Evolutionary conservation across 37 sponge, comb jelly and placozoan genomes (phyloP).

Genomic region (Cliona cf. orientalis): DNA sequence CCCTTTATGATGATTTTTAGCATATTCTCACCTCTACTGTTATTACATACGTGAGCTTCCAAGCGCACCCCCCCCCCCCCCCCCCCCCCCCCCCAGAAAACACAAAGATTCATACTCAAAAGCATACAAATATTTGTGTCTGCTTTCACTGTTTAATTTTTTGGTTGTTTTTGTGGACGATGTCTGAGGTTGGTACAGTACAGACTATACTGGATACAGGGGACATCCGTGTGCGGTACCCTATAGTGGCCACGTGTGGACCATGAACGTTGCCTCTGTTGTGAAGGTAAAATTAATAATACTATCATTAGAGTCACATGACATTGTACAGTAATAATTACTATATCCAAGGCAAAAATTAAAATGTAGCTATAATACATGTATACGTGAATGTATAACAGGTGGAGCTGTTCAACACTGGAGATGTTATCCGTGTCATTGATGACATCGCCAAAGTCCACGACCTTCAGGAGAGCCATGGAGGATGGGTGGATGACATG

Average conservation of each 20-base stretch:
- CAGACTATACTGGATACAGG: slow-evolving; percentile 60
- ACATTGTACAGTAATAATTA: too few species aligned
- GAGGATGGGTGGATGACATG: slow-evolving; percentile 96
- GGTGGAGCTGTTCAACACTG: slow-evolving; percentile 49
- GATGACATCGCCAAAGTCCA: slow-evolving; percentile 82
- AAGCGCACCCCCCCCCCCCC: too few species aligned
- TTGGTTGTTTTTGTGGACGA: background rate
- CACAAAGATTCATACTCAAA: too few species aligned
- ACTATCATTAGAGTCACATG: too few species aligned
- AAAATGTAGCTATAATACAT: too few species aligned
- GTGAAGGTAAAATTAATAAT: slow-evolving; percentile 59
- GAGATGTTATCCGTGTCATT: slow-evolving; percentile 82
- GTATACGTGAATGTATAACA: too few species aligned
- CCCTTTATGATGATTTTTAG: too few species aligned
- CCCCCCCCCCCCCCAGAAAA: too few species aligned
- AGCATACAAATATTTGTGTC: background rate
- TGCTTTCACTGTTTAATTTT: too few species aligned
- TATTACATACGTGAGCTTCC: too few species aligned
- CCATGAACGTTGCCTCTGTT: slow-evolving; percentile 58
- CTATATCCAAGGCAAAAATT: background rate
- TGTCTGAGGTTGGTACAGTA: slow-evolving; percentile 49
- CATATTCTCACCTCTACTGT: too few species aligned
- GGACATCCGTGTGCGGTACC: slow-evolving; percentile 66
- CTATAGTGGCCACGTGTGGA: slow-evolving; percentile 56
- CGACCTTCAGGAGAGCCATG: slow-evolving; percentile 88